Evolutionary conservation across 2,797 vertebrate species (phyloP).

Genomic region (Coilia nasus): DNA sequence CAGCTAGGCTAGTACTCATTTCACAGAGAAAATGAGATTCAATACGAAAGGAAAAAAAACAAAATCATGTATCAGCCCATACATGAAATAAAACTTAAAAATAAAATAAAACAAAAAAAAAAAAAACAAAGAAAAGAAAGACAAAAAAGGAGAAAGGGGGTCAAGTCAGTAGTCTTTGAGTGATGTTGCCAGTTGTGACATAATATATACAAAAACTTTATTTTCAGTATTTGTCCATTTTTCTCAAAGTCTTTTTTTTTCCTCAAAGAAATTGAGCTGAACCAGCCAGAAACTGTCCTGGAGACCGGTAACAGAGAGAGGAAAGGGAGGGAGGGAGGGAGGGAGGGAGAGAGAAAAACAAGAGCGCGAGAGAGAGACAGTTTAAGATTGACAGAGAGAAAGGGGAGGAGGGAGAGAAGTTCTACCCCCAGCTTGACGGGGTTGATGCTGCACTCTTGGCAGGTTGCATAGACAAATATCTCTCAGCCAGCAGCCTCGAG

Average conservation of each 20-base stretch:
- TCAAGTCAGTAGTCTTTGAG: conserved; percentile 96
- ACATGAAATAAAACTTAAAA: conserved; percentile 70
- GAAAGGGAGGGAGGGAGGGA: conserved; percentile 53
- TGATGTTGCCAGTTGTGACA: conserved; percentile 90
- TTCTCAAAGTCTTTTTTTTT: conserved; percentile 68
- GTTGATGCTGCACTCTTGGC: conserved; percentile 85
- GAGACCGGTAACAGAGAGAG: conserved; percentile 48
- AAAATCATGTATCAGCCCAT: conserved; percentile 77
- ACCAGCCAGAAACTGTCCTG: conserved; percentile 85
- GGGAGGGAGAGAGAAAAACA: background rate
- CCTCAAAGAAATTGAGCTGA: conserved; percentile 84
- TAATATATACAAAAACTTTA: conserved; percentile 90
- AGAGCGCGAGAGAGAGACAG: background rate
- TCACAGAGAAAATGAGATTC: conserved; percentile 66
- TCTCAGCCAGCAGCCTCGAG: conserved; percentile 96
- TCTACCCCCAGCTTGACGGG: conserved; percentile 81
- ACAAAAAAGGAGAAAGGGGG: conserved; percentile 70
- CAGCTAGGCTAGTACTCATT: conserved; percentile 85
- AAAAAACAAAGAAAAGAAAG: conserved; percentile 81
- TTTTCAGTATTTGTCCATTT: conserved; percentile 61
- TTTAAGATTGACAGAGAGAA: conserved; percentile 23
- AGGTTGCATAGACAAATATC: conserved; percentile 99
- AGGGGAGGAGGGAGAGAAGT: conserved; percentile 66
- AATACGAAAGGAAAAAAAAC: conserved; percentile 54
- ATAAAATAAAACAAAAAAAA: conserved; percentile 80